Base-by-base conservation (phyloP, 2,113 vertebrate genomes). In the Corvus cornix region DNA sequence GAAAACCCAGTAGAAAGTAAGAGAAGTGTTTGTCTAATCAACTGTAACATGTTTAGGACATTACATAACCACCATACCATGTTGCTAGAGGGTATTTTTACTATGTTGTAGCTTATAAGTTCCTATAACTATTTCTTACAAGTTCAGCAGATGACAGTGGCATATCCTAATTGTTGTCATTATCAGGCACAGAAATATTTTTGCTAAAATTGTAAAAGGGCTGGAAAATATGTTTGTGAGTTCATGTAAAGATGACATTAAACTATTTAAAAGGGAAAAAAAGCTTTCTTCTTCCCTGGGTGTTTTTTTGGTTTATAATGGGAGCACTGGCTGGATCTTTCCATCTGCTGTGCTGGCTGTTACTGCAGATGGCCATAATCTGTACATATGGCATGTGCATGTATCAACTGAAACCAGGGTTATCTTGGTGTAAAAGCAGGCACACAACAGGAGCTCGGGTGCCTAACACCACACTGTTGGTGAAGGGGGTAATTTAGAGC, bases 281-380 rank as follows among this genome's bases (percentile, higher is more conserved):
- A 87, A 84, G 7, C 41, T 85, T 83, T 60, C 27, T 73, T 82
- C 74, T 79, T 89, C 22, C 37, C 55, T 35, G 62, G 8, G 3
- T 1, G 23, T 28, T 89, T 58, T 90, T 85, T 88, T 58, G 58
- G 16, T 84, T 93, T 83, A 41, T 76, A 60, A 46, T 64, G 66
- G 48, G 48, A 95, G 62, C 30, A 76, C 92, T 90, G 89, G 52
- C 49, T 95, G 49, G 78, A 70, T 91, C 68, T 63, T 95, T 90
- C 94, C 84, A 91, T 94, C 94, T 96, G 93, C 84, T 90, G 27
- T 51, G 79, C 77, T 86, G 77, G 84, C 63, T 74, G 35, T 69
- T 82, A 41, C 48, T 91, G 76, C 91, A 96, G 96, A 94, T 94
- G 89, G 90, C 67, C 77, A 44, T 69, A 88, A 79, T 70, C 37